phyloP scores from a whole-genome alignment of 2,888 invertebrate species.

The Arctia plantaginis region DNA sequence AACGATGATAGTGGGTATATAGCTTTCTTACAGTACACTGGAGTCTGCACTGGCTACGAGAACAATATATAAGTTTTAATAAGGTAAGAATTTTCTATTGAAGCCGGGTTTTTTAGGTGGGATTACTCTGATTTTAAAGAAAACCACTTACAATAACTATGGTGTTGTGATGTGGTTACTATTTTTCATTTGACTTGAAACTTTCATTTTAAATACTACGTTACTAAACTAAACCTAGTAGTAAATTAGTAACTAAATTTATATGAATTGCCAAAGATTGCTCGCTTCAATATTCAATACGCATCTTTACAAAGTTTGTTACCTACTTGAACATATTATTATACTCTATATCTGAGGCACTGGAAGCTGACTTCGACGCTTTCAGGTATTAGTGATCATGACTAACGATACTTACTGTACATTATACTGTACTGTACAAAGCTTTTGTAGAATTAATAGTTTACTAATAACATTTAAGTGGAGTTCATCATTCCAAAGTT shows the following conservation, averaged over 20 bases:
- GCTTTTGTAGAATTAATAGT: not conserved
- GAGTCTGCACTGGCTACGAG: not conserved
- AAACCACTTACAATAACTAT: slow-evolving; percentile 2
- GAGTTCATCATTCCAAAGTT: not conserved
- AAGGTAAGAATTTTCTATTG: not conserved
- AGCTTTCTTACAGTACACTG: not conserved
- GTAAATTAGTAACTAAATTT: slow-evolving; percentile 10
- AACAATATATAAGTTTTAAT: not conserved
- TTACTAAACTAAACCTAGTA: too few relatives aligned
- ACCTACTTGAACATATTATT: too few relatives aligned
- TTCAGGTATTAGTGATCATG: slow-evolving; percentile 1
- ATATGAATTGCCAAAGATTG: slow-evolving; percentile 33
- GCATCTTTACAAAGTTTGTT: slow-evolving; percentile 18
- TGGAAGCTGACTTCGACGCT: slow-evolving; percentile 2
- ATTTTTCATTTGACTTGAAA: slow-evolving; percentile 8
- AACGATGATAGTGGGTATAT: not conserved
- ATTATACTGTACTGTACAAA: too few relatives aligned
- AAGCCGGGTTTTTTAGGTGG: not conserved
- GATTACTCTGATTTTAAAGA: not conserved
- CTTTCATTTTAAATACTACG: slow-evolving; percentile 15
- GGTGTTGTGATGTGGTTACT: not conserved
- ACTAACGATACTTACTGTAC: not conserved
- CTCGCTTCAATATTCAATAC: slow-evolving; percentile 18
- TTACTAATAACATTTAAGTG: not conserved
- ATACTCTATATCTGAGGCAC: slow-evolving; percentile 11